Evolutionary conservation across 2,888 invertebrate genomes (phyloP), one percentile per base, ranked within the genome.

Genomic region (Sesia bembeciformis): DNA sequence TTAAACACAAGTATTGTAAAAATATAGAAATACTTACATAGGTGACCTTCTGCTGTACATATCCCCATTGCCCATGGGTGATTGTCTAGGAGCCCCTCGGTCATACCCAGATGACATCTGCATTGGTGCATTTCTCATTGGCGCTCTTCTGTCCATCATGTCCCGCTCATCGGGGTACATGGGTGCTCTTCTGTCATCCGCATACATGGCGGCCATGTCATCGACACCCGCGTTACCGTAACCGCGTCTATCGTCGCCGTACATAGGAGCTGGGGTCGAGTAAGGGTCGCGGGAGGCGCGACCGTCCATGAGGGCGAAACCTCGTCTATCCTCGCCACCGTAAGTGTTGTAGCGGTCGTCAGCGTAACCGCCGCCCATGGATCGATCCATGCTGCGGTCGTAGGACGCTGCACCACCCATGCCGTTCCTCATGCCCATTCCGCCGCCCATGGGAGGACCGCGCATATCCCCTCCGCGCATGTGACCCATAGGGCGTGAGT

Each of bases 11-110:
- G 23, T 23, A 23, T 23, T 23, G 23, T 23, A 23, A 23, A 2
- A 23, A 23, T 2, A 23, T 23, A 23, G 23, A 23, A 1, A n/a
- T 40, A 78, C 84, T 79, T 51, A 85, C 85, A 86, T 85, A 53
- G 68, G 63, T 39, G 71, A 81, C 59, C 90, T 78, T 56, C 91
- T 73, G 70, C 88, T 89, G 72, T 84, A 91, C 86, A 91, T 90
- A 58, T 84, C 84, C 4, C 85, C 86, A 57, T 84, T 86, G 61
- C 80, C 80, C 74, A 84, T 76, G 42, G 79, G 77, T 38, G 76
- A 74, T 1, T 76, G 63, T 4, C 83, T 65, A 0, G 82, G 72
- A 4, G 75, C 69, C 7, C 77, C 66, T 4, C 86, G 72, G 40
- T 88, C 89, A 60, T 83, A 84, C 6, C 75, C 73, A 0, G 72